Conservation (phyloP, 2,113 vertebrate species). For the Cyprinodon tularosa region DNA sequence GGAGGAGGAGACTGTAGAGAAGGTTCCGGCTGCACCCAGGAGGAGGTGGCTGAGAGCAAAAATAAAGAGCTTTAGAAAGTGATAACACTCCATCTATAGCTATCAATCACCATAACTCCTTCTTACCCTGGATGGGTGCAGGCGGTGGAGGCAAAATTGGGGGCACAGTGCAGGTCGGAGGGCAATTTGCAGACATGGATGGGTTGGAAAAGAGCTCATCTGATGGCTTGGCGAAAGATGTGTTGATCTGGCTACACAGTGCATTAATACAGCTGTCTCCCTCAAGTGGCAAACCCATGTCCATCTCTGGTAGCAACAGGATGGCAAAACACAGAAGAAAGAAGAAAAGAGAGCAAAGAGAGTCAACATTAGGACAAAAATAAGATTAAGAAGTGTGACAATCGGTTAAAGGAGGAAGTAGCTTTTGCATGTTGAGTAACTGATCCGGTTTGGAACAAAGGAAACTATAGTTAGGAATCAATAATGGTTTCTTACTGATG, state of each 20-base stretch:
- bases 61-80: conserved; percentile 11
- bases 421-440: conserved; percentile 21
- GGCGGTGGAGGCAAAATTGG: conserved; percentile 73
- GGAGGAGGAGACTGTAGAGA: conserved; percentile 71
- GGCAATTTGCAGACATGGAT: conserved; percentile 59
- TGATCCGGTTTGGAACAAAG: conserved; percentile 18
- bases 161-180: conserved; percentile 60
- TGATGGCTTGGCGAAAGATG: conserved; percentile 81
- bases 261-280: conserved; percentile 83
- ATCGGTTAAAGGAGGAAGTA: conserved; percentile 6
- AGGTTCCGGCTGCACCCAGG: conserved; percentile 75
- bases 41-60: conserved; percentile 57
- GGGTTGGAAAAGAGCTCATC: conserved; percentile 79
- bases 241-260: conserved; percentile 88
- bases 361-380: neutral
- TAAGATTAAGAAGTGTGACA: neutral
- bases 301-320: conserved; percentile 81
- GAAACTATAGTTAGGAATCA: conserved; percentile 20
- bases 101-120: neutral
- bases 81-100: neutral
- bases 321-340: conserved; percentile 12
- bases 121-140: conserved; percentile 71
- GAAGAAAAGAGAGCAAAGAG: neutral
- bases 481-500: conserved; percentile 5
- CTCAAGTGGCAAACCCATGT: conserved; percentile 77